Evolutionary conservation across 2,888 invertebrate species (phyloP).

Genomic region (Megamerina dolium): DNA sequence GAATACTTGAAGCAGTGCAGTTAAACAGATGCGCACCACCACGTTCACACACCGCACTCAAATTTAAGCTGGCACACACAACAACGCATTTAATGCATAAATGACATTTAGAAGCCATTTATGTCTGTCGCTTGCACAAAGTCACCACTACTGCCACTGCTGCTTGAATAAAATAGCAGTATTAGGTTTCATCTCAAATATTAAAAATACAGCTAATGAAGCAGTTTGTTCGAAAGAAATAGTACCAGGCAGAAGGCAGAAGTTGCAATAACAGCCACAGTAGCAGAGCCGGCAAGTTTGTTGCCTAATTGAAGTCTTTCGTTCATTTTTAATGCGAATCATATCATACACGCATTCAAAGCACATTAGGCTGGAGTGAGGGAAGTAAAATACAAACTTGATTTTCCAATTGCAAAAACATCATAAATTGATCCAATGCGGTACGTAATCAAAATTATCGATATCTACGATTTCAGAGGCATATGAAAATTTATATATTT

Average conservation of each 20-base stretch:
- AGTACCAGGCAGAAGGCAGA: not conserved
- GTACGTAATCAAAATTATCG: too few species aligned
- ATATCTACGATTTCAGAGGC: too few species aligned
- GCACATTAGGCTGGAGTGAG: too few species aligned
- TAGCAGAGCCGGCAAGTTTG: slow-evolving; percentile 8
- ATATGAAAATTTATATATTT: too few species aligned
- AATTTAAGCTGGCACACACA: slow-evolving; percentile 1
- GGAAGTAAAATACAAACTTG: too few species aligned
- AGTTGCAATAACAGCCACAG: not conserved
- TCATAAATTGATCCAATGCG: too few species aligned
- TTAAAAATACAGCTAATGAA: slow-evolving; percentile 16
- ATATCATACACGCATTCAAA: too few species aligned
- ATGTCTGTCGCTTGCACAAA: not conserved
- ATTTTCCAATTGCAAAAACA: too few species aligned
- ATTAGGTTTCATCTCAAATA: slow-evolving; percentile 13
- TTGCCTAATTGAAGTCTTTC: slow-evolving; percentile 15
- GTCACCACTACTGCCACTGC: not conserved
- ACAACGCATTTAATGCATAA: slow-evolving; percentile 15
- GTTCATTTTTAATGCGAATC: too few species aligned
- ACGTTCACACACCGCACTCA: not conserved
- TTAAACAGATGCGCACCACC: too few species aligned
- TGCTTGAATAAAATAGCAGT: slow-evolving; percentile 2
- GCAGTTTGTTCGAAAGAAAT: slow-evolving; percentile 7
- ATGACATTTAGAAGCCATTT: slow-evolving; percentile 11
- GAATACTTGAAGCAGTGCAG: slow-evolving; percentile 34